Evolutionary conservation across 2,113 vertebrate genomes (phyloP).

Genomic region (Empidonax traillii): DNA sequence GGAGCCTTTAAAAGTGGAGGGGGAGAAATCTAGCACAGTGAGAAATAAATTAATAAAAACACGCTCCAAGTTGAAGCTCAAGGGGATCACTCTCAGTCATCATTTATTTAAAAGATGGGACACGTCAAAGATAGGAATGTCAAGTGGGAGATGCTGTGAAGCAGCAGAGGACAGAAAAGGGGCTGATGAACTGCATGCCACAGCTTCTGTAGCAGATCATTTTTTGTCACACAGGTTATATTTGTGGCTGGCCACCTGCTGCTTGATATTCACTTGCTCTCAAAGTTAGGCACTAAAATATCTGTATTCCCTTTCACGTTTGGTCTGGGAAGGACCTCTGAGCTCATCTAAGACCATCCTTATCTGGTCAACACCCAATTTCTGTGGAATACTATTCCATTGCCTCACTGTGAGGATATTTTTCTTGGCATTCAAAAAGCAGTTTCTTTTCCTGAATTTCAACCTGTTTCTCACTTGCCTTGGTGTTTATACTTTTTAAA

Average conservation of each 20-base stretch:
- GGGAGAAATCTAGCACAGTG: constrained; percentile 47
- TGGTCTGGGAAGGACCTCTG: not conserved
- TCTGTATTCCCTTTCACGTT: not conserved
- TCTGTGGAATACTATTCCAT: not conserved
- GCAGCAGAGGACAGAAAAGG: constrained; percentile 37
- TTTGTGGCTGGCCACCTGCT: constrained; percentile 34
- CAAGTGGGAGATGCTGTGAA: constrained; percentile 61
- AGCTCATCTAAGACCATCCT: not conserved
- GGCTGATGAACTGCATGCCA: constrained; percentile 3
- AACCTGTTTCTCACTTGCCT: not conserved
- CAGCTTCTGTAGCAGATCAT: not conserved
- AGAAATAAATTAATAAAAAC: constrained; percentile 73
- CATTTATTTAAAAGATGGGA: constrained; percentile 68
- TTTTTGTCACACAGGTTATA: constrained; percentile 26
- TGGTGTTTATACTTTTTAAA: not conserved
- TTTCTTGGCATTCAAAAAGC: not conserved
- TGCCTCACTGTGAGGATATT: not conserved
- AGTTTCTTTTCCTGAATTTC: not conserved
- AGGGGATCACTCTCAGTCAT: constrained; percentile 60
- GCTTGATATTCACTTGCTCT: constrained; percentile 17
- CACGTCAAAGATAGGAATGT: constrained; percentile 56
- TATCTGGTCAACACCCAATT: not conserved
- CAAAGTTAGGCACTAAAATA: not conserved
- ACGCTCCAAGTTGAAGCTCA: constrained; percentile 56
- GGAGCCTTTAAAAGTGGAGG: constrained; percentile 59